Evolutionary conservation across 92 coral and sea anemone genomes (phyloP).

Genomic region (Scolanthus callimorphus): DNA sequence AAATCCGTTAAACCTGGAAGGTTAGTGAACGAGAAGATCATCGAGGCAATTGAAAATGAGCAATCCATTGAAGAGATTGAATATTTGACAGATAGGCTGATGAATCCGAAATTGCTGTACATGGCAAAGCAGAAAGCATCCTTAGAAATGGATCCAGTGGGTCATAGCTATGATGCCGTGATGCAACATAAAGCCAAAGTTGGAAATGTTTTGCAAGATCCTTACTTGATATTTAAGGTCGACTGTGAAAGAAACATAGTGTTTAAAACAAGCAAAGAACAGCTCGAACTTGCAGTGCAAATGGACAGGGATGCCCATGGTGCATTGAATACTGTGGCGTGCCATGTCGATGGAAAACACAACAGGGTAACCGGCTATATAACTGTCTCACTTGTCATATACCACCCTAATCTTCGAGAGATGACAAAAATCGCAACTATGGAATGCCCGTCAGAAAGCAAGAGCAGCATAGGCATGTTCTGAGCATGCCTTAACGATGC

Average conservation of each 20-base stretch:
- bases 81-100: slow-evolving; percentile 52
- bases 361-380: no score
- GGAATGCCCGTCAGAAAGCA: slow-evolving; percentile 41
- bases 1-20: slow-evolving; percentile 45
- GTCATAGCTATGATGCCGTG: slow-evolving; percentile 68
- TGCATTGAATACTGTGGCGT: no score
- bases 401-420: slow-evolving; percentile 54
- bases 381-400: no score
- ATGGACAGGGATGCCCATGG: no score
- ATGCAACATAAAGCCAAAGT: no score
- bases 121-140: slow-evolving; percentile 27
- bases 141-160: slow-evolving; percentile 45
- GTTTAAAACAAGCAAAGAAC: no score
- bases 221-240: no score
- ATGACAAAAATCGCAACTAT: slow-evolving; percentile 57
- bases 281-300: no score
- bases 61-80: slow-evolving; percentile 42
- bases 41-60: slow-evolving; percentile 53
- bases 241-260: no score
- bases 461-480: slow-evolving; percentile 38
- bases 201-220: no score
- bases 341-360: no score
- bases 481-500: slow-evolving; percentile 37
- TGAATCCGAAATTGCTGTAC: slow-evolving; percentile 19
- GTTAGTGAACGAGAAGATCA: slow-evolving; percentile 32